Evolutionary conservation across 2,888 invertebrate species (phyloP), one percentile per base, ranked within the genome.

Genomic region (Caenorhabditis drosophilae): DNA sequence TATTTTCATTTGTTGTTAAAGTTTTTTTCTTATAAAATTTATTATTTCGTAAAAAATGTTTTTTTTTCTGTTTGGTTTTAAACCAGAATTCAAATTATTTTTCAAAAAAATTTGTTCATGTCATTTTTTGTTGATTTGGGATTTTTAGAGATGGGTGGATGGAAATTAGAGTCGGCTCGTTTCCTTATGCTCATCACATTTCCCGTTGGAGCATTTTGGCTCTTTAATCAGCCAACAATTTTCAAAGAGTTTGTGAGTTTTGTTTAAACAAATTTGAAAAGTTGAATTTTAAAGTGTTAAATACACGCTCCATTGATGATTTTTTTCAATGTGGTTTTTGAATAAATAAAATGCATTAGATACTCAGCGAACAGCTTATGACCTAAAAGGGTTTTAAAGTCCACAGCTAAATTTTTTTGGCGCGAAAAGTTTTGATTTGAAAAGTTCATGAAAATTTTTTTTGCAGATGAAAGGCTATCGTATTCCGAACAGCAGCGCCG

Each of bases 181-280:
- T 79, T 79, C 58, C 57, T 78, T 20, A 67, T 80, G 49, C 63
- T 74, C 47, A 76, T 80, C 27, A 70, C 75, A 1, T 80, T 80
- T 27, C 80, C 80, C 2, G 80, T 80, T 44, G 80, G 70, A 23
- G 76, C 80, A 4, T 80, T 80, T 56, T 80, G 78, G 78, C 54
- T 74, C 31, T 80, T 79, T 67, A 80, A 80, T 66, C 80, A 80
- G 51, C 77, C 80, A 18, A 47, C 64, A 3, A 69, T 80, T 52
- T 80, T 78, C 64, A 75, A 79, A 44, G 61, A 73, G 44, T 78
- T 78, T 63, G 80, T 80, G 44, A 69, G 75, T 69, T 42, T 40
- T 15, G 6, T 50, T n/a, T n/a, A n/a, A n/a, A n/a, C n/a, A n/a
- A n/a, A n/a, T n/a, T n/a, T n/a, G n/a, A n/a, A n/a, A n/a, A n/a